Evolutionary conservation across 2,888 invertebrate species (phyloP).

Genomic region (Xanthostigma xanthostigma): DNA sequence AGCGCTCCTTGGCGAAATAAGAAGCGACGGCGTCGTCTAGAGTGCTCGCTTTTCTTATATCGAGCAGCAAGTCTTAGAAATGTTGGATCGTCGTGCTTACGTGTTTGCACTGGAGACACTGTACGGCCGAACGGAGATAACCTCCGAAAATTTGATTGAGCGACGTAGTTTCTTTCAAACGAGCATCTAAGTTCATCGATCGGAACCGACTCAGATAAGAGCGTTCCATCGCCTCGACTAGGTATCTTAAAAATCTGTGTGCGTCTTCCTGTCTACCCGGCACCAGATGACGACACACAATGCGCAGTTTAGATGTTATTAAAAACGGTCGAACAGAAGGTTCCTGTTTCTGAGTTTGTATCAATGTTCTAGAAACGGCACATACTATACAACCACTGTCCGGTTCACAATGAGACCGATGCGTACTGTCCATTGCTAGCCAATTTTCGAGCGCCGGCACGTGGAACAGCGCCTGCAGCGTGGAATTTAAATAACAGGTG

Average conservation of each 20-base stretch:
- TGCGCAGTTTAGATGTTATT: conserved; percentile 64
- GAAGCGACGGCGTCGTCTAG: conserved; percentile 79
- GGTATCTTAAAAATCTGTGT: conserved; percentile 87
- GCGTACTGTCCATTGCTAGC: conserved; percentile 60
- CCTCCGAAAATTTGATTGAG: conserved; percentile 92
- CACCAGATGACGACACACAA: conserved; percentile 70
- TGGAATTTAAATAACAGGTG: conserved; percentile 95
- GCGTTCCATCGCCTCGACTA: conserved; percentile 90
- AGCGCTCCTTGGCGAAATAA: conserved; percentile 78
- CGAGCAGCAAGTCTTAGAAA: conserved; percentile 82
- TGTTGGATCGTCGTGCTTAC: conserved; percentile 94
- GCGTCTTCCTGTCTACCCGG: conserved; percentile 95
- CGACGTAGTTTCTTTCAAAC: conserved; percentile 90
- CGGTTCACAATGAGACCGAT: conserved; percentile 56
- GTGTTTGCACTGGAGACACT: conserved; percentile 77
- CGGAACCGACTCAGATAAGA: conserved; percentile 63
- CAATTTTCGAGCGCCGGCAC: conserved; percentile 81
- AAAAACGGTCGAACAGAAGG: conserved; percentile 62
- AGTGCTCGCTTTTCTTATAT: conserved; percentile 73
- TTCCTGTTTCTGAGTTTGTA: conserved; percentile 37
- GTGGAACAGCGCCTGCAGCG: conserved; percentile 81
- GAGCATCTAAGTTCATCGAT: conserved; percentile 65
- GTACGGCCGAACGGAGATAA: conserved; percentile 83
- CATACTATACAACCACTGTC: conserved; percentile 60
- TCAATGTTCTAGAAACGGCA: conserved; percentile 67